These are phyloP conservation scores for Caenorhabditis virilis DNA, from an alignment of 2,888 invertebrate species.

Conservation along the genomic window DNA sequence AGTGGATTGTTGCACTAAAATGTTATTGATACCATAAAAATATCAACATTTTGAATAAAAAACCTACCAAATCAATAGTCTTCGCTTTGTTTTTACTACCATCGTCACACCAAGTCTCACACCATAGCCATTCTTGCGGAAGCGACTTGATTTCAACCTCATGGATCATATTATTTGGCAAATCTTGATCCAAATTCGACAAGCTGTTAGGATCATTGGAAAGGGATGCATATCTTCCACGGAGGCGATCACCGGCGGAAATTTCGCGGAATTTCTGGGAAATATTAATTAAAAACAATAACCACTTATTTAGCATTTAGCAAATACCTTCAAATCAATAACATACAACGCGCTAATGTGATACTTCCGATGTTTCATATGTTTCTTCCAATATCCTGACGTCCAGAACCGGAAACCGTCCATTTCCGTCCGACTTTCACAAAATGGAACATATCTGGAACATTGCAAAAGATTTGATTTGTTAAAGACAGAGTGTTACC, in stretches of 20 bases:
- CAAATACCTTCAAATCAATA: conserved; percentile 78
- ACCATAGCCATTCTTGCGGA: conserved; percentile 99
- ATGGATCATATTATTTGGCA: conserved; percentile 99
- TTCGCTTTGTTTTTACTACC: conserved; percentile 86
- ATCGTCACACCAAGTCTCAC: conserved; percentile 98
- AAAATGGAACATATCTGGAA: conserved; percentile 90
- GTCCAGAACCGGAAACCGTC: conserved; percentile 99
- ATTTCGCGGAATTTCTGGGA: conserved; percentile 87
- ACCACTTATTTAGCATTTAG: too few relatives aligned
- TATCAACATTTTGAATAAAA: background rate
- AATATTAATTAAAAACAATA: background rate
- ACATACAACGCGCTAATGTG: conserved; percentile 87
- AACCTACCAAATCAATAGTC: conserved; percentile 82
- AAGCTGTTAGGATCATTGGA: conserved; percentile 98
- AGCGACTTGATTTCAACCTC: conserved; percentile 94
- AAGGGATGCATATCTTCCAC: conserved; percentile 97
- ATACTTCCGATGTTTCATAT: conserved; percentile 89
- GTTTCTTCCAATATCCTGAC: conserved; percentile 96
- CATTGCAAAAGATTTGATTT: background rate
- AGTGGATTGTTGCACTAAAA: conserved; percentile 94
- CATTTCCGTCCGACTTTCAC: conserved; percentile 95
- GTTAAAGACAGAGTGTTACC: background rate
- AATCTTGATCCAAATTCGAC: conserved; percentile 90
- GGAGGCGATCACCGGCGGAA: conserved; percentile 93
- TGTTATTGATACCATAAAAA: background rate